Conservation (phyloP, 2,113 vertebrate species). For the Ciconia boyciana region DNA sequence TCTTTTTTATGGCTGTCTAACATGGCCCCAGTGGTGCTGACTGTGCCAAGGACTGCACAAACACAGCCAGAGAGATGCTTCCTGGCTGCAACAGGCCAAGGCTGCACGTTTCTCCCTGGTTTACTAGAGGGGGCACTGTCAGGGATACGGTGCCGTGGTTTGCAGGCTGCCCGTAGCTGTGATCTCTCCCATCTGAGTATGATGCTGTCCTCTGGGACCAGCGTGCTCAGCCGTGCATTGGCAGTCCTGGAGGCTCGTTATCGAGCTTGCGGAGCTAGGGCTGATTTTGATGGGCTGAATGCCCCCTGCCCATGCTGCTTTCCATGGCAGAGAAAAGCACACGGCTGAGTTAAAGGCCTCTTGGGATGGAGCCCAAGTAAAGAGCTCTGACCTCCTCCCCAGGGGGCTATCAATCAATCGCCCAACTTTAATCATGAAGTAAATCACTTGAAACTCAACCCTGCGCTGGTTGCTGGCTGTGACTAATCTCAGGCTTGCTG, state of each 20-base stretch:
- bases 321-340: background rate
- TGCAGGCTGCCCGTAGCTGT: background rate
- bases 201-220: background rate
- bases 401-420: background rate
- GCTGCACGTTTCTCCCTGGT: background rate
- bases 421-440: background rate
- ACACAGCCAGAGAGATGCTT: background rate
- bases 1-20: background rate
- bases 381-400: background rate
- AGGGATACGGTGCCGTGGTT: background rate
- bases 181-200: background rate
- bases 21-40: background rate
- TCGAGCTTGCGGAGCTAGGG: background rate
- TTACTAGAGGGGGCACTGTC: background rate
- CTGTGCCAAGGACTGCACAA: background rate
- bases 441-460: background rate
- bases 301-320: background rate
- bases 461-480: background rate
- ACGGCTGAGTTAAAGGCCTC: background rate
- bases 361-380: background rate
- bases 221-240: rapidly evolving
- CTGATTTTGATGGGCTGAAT: background rate
- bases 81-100: background rate
- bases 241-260: background rate
- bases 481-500: slow-evolving; percentile 24